Base-by-base conservation (phyloP, 2,113 vertebrate species). In the Naja naja region DNA sequence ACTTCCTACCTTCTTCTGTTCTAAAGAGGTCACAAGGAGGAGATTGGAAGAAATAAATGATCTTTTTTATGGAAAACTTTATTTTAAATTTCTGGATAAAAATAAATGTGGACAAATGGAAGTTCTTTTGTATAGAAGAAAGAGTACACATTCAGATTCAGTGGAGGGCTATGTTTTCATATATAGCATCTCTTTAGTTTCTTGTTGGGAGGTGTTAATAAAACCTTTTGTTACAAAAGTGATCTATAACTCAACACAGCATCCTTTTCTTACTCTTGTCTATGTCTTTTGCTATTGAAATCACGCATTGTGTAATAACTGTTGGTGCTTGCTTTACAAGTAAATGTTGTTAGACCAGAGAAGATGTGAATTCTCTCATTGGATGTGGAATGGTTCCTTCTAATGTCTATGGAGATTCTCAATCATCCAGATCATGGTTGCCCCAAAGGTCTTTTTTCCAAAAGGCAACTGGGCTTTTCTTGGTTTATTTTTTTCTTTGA, bases 211-310 rank as follows among this genome's bases (percentile, higher is more conserved):
- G 89, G 96, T 95, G 91, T 90, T 97, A 94, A 89, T 95, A 95
- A 27, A 90, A 95, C 91, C 93, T 49, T 97, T 97, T 96, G 94
- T 96, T 91, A 95, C 93, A 49, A 56, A 94, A 93, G 91, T 96
- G 96, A 93, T 95, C 94, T 95, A 88, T 91, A 91, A 94, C 88
- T 92, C 60, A 94, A 94, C 74, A 85, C 91, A 96, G 88, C 89
- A 96, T 96, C 81, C 92, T 96, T 88, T 92, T 92, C 58, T 47
- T 92, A 87, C 92, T 92, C 88, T 91, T 81, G 91, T 85, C 93
- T 86, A 30, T 87, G 4, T 39, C 93, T 94, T 96, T 92, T 95
- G 95, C 93, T 93, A 87, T 85, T 2, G 0, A 0, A 94, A 92
- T 89, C 94, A 91, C 86, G 3, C 3, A 20, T 89, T 92, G 74